Percentiles rank a stretch among this genome's conserved stretches.
Evolutionary conservation across 2,113 vertebrate genomes (phyloP).

Genomic region (Cercocebus atys): DNA sequence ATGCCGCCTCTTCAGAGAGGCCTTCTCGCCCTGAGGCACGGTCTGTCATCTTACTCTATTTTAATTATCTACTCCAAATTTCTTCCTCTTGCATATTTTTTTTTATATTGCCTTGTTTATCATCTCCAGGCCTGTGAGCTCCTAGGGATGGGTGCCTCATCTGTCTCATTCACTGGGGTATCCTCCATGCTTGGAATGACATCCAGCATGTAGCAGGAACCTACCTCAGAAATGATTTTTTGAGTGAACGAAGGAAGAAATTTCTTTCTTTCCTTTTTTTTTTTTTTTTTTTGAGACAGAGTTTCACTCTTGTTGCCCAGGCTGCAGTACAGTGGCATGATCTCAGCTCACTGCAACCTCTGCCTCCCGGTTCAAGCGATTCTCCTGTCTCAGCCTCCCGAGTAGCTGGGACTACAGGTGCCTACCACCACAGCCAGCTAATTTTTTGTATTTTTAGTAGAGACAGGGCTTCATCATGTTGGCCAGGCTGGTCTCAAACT

Average conservation of each 20-base stretch:
- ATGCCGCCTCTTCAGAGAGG: neutral
- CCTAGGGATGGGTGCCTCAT: fast-evolving
- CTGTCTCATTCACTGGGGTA: neutral
- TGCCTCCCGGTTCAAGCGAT: too few species aligned
- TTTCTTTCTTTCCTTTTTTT: too few species aligned
- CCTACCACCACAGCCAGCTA: too few species aligned
- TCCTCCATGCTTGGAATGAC: neutral
- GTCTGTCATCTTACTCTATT: neutral
- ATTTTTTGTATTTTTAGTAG: too few species aligned
- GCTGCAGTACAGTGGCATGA: too few species aligned
- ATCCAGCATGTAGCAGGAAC: neutral
- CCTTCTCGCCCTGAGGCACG: neutral
- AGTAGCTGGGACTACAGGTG: too few species aligned
- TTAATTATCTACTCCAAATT: neutral
- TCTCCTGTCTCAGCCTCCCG: too few species aligned
- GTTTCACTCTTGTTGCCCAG: too few species aligned
- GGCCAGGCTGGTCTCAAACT: too few species aligned
- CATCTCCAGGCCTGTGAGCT: neutral
- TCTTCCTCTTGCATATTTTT: neutral
- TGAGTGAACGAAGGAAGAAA: neutral
- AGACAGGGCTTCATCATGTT: too few species aligned
- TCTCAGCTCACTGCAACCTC: too few species aligned
- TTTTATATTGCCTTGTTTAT: neutral
- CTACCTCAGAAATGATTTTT: neutral
- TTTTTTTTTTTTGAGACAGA: too few species aligned